Conservation (phyloP, 2,797 vertebrate genomes). For the Numenius phaeopus region DNA sequence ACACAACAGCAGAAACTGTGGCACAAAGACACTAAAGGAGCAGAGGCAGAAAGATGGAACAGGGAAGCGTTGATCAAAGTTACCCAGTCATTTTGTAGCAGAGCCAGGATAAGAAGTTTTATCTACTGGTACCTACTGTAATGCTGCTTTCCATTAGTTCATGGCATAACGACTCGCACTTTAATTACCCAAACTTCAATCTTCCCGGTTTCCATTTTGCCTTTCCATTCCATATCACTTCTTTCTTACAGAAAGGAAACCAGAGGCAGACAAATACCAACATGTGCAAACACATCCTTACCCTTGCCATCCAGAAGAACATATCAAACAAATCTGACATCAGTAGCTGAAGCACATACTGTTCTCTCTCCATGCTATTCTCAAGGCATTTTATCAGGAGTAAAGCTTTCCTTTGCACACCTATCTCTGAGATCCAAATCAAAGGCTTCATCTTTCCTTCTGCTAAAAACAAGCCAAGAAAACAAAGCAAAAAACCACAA, state of each 20-base stretch:
- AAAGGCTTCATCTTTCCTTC: not conserved
- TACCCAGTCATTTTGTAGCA: not conserved
- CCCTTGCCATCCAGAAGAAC: not conserved
- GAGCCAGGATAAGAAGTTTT: not conserved
- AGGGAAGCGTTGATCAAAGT: fast-evolving
- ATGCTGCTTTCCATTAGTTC: not conserved
- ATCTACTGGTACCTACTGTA: not conserved
- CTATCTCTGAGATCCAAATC: not conserved
- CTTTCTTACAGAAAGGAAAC: not conserved
- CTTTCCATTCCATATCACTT: not conserved
- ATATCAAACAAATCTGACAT: not conserved
- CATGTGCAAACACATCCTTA: not conserved
- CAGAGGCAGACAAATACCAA: not conserved
- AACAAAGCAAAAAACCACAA: not conserved
- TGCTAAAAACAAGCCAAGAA: not conserved
- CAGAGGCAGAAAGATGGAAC: not conserved
- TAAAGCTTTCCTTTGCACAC: not conserved
- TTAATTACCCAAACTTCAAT: not conserved
- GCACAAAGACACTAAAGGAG: not conserved
- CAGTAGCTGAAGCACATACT: not conserved
- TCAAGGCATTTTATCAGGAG: not conserved
- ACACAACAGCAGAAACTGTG: fast-evolving
- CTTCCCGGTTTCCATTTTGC: not conserved
- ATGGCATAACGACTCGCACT: not conserved
- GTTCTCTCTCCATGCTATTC: not conserved